Evolutionary conservation across 2,797 vertebrate species (phyloP), one percentile per base, ranked within the genome.

Genomic region (Myotis myotis): DNA sequence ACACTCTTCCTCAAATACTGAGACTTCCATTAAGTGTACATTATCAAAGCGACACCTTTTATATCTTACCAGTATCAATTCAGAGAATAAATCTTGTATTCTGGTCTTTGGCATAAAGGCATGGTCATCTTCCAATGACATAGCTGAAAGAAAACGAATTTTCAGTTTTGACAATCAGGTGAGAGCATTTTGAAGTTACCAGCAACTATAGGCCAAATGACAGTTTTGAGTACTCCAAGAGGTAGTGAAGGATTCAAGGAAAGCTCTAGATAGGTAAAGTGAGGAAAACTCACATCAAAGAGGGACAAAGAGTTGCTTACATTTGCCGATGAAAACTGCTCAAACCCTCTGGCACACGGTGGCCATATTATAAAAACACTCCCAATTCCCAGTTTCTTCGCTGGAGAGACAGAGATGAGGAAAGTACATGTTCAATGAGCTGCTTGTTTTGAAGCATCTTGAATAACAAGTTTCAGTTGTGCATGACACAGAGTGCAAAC

Each of bases 181-280:
- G 44, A 55, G 20, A 9, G 53, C 53, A 55, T 53, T 22, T 22
- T 55, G 12, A 55, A 87, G 20, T 87, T 81, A 33, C n/a, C 12
- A 28, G 99, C 23, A 76, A 38, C 15, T 49, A 64, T 16, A 15
- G 51, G 36, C 22, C 13, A 53, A 15, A 36, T 15, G 23, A 36
- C 20, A 53, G 8, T 78, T 25, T 22, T 55, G 49, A 36, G 75
- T 25, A 55, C 22, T 78, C 51, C 25, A 47, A 74, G 28, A 74
- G 15, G 6, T 2, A 9, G 17, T 47, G 17, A 74, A 30, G 28
- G 28, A 22, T 47, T 47, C 16, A 47, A 47, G 9, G 41, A 38
- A 44, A 72, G 70, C 15, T 25, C 41, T 47, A 74, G 25, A 47
- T 10, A 55, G 53, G 19, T 55, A 55, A 8, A 22, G 8, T 22